Evolutionary conservation across 2,888 invertebrate genomes (phyloP), one percentile per base, ranked within the genome.

Genomic region (Agrotis segetum): DNA sequence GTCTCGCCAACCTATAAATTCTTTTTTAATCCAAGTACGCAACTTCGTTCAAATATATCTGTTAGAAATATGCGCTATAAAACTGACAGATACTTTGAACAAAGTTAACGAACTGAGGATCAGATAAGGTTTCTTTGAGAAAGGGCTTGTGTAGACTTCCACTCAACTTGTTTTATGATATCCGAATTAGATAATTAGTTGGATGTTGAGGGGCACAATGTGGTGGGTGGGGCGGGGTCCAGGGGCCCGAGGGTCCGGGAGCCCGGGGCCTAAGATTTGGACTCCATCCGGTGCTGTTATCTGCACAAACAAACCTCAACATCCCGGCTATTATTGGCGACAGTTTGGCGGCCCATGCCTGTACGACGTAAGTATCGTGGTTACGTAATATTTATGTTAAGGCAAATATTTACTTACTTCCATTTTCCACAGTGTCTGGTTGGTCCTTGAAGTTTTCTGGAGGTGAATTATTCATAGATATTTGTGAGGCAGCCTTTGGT

Each of bases 251-350:
- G 40, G 40, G 46, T 21, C 29, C 46, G 24, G 40, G 40, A 40
- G 24, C 62, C 56, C 56, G 11, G 64, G 55, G 53, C 69, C 68
- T 60, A 68, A 72, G 69, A 77, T 77, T 40, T 67, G 71, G 76
- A 63, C 73, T 80, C 70, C 86, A 86, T 85, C 85, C 85, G 77
- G 77, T 81, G 88, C 89, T 91, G 88, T 90, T 89, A 90, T 89
- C 88, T 88, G 81, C 84, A 80, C 89, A 92, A 92, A 92, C 92
- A 92, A 85, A 87, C 87, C 88, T 81, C 87, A 88, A 89, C 88
- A 86, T 85, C 80, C 65, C 77, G 81, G 81, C 84, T 81, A 85
- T 84, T 85, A 84, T 79, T 82, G 86, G 85, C 87, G 87, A 86
- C 84, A 85, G 84, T 84, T 83, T 84, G 87, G 81, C 83, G 79